Base-by-base conservation (phyloP, 2,113 vertebrate species). In the Lycaon pictus region DNA sequence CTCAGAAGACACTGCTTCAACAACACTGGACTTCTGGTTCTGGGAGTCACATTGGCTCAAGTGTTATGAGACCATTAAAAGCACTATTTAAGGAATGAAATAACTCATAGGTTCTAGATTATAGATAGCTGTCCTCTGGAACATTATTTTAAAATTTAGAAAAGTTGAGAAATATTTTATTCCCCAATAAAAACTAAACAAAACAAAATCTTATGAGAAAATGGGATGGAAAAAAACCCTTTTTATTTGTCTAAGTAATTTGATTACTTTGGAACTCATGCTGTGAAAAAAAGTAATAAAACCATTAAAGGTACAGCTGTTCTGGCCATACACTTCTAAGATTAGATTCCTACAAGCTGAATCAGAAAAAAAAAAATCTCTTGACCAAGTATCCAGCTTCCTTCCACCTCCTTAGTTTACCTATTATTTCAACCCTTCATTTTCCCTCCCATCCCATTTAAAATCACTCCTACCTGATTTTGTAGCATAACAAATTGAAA, bases 171-270 rank as follows among this genome's bases (percentile, higher is more conserved):
- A 97, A 93, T 93, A 97, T 56, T 96, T 98, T 89, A 94, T 82
- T n/a, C 43, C 17, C 23, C 56, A 87, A 58, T 86, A 96, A 97
- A 97, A 97, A 71, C 94, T 92, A 95, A 98, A 85, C 63, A 76
- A 97, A 97, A 92, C 65, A 96, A 98, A 96, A 77, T 74, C 79
- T 74, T 86, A 93, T 85, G 79, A 97, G 63, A 93, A 97, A 96
- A 97, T 81, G 23, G 79, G 72, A 95, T 97, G 92, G 90, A 95
- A 98, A 97, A 97, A 94, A 96, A 63, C 55, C 25, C 43, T 94
- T 97, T 93, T 53, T 97, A 93, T 98, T 97, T 98, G 69, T 93
- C 95, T 97, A 96, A 97, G 95, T 97, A 96, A 98, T 97, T 97
- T 97, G 93, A 97, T 97, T 97, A 97, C n/a, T 96, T 97, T 96